A percentile compares a stretch with the other conserved stretches of the same genome.
Conservation (phyloP, 2,888 invertebrate genomes). For the Oscheius sp. region DNA sequence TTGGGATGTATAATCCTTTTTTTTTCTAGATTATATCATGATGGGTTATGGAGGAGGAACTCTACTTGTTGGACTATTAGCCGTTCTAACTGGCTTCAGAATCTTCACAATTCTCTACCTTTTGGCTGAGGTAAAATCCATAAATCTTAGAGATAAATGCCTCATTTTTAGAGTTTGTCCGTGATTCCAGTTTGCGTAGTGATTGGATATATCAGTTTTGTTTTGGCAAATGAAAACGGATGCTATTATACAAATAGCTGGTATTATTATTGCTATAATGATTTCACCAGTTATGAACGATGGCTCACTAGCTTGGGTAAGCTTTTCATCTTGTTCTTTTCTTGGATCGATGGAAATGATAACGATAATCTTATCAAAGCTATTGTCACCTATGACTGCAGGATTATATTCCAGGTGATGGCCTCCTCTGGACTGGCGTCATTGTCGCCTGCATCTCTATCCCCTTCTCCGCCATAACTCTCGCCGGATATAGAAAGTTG, state of each 20-base stretch:
- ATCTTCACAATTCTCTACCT: slow-evolving; percentile 17
- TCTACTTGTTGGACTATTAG: neutral
- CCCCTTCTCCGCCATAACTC: neutral
- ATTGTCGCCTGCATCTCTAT: slow-evolving; percentile 4
- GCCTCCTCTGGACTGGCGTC: neutral
- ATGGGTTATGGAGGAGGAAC: slow-evolving; percentile 15
- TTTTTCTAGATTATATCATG: slow-evolving; percentile 9
- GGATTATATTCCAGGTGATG: neutral
- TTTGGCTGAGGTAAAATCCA: neutral
- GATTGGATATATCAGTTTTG: slow-evolving; percentile 9
- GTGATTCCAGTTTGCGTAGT: slow-evolving; percentile 11
- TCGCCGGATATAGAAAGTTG: slow-evolving; percentile 20
- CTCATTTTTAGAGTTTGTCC: slow-evolving; percentile 4
- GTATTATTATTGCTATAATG: neutral
- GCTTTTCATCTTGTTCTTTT: neutral
- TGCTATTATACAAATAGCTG: neutral
- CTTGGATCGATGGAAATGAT: neutral
- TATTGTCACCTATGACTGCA: neutral
- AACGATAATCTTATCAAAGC: neutral
- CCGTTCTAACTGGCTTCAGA: slow-evolving; percentile 8
- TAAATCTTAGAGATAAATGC: neutral
- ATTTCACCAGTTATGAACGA: neutral
- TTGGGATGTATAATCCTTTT: too few relatives aligned
- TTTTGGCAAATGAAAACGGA: neutral
- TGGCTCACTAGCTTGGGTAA: neutral